Evolutionary conservation across 2,113 vertebrate genomes (phyloP).

Genomic region (Ameiurus melas): DNA sequence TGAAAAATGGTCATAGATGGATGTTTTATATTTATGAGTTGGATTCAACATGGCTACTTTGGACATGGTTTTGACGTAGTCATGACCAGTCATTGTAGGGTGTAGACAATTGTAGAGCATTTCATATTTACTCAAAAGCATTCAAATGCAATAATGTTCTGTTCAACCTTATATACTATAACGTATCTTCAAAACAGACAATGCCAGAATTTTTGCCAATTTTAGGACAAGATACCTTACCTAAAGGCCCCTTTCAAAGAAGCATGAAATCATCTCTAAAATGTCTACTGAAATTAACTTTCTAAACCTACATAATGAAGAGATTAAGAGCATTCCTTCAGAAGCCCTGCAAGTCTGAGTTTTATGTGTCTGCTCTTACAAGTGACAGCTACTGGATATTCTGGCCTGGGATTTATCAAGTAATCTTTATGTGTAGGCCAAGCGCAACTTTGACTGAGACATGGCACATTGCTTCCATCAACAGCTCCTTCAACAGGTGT

Average conservation of each 20-base stretch:
- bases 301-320: background rate
- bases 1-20: background rate
- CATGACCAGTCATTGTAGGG: background rate
- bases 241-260: background rate
- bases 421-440: slow-evolving; percentile 38
- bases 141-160: background rate
- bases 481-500: slow-evolving; percentile 12
- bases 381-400: slow-evolving; percentile 24
- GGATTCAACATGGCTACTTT: background rate
- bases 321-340: slow-evolving; percentile 25
- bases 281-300: slow-evolving; percentile 12
- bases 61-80: background rate
- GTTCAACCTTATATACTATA: background rate
- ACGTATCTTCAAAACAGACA: background rate
- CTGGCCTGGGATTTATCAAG: slow-evolving; percentile 27
- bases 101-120: background rate
- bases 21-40: background rate
- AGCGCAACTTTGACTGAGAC: slow-evolving; percentile 16
- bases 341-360: slow-evolving; percentile 16
- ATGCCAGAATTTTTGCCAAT: background rate
- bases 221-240: slow-evolving; percentile 15
- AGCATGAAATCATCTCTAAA: slow-evolving; percentile 14
- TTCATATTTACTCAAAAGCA: background rate
- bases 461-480: slow-evolving; percentile 13
- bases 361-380: slow-evolving; percentile 30